Conservation (phyloP, 1,140 invertebrate species). For the Drosophila busckii region DNA sequence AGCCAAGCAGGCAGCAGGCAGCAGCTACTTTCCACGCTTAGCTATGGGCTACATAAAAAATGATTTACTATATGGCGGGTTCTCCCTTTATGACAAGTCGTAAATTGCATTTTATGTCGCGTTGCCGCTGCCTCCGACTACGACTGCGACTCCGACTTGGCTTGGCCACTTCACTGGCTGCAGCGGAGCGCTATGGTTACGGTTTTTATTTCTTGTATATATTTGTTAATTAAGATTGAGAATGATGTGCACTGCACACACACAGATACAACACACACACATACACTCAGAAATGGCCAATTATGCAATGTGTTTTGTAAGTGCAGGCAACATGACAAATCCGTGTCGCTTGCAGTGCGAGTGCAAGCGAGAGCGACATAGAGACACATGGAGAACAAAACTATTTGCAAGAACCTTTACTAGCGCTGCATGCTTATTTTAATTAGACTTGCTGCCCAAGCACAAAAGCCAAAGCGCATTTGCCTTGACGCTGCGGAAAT, state of each 20-base stretch:
- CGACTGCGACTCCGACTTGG: slow-evolving; percentile 16
- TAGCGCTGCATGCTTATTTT: slow-evolving; percentile 40
- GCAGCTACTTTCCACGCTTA: slow-evolving; percentile 29
- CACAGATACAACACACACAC: no score
- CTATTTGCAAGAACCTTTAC: slow-evolving; percentile 27
- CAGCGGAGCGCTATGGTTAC: slow-evolving; percentile 25
- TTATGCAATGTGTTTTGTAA: slow-evolving; percentile 67
- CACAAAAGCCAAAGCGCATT: slow-evolving; percentile 43
- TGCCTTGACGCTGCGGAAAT: slow-evolving; percentile 65
- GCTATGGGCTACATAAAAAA: slow-evolving; percentile 65
- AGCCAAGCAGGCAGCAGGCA: no score
- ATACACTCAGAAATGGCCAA: slow-evolving; percentile 75
- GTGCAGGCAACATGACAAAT: slow-evolving; percentile 28
- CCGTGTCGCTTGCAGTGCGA: slow-evolving; percentile 8
- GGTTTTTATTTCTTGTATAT: slow-evolving; percentile 67
- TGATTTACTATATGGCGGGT: slow-evolving; percentile 71
- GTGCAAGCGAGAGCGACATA: slow-evolving; percentile 17
- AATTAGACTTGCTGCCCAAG: slow-evolving; percentile 32
- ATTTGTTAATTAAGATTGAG: slow-evolving; percentile 77
- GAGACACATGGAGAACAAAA: neutral
- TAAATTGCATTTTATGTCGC: slow-evolving; percentile 76
- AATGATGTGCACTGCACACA: slow-evolving; percentile 73
- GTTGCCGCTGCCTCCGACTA: slow-evolving; percentile 50
- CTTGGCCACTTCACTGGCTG: neutral
- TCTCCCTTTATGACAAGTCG: slow-evolving; percentile 75